These are phyloP conservation scores for Oscheius sp. DNA, from an alignment of 2,888 invertebrate genomes.

Conservation along the genomic window DNA sequence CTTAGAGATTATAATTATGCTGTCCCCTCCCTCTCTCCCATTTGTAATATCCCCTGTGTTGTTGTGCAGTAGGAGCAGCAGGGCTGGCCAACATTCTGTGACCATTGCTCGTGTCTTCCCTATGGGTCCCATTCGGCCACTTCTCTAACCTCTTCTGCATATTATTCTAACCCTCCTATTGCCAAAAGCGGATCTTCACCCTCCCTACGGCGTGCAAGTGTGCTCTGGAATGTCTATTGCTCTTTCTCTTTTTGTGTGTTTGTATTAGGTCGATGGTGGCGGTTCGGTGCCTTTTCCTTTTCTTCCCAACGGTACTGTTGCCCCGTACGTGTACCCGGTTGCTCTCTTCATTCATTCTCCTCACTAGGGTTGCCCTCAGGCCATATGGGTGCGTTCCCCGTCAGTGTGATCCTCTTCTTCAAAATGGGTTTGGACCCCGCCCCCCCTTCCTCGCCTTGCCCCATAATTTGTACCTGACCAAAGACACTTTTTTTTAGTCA, in stretches of 20 bases:
- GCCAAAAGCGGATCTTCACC: conserved; percentile 31
- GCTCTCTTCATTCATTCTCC: conserved; percentile 6
- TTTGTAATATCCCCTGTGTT: conserved; percentile 19
- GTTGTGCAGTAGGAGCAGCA: conserved; percentile 27
- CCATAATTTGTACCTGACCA: conserved; percentile 1
- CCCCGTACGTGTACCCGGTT: conserved; percentile 31
- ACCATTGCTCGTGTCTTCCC: conserved; percentile 17
- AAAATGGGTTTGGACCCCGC: conserved; percentile 22
- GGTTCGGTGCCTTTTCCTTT: conserved; percentile 1
- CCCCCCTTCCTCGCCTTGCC: conserved; percentile 26
- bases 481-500: neutral
- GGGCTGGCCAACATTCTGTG: conserved; percentile 15
- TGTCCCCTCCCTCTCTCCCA: neutral
- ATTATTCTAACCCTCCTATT: conserved; percentile 12
- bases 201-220: conserved; percentile 31
- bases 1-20: conserved; percentile 26
- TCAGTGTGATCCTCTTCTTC: conserved; percentile 16
- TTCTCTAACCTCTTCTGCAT: conserved; percentile 33
- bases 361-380: conserved; percentile 12
- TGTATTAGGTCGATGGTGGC: conserved; percentile 21
- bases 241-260: conserved; percentile 1
- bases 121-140: conserved; percentile 25
- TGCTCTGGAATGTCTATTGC: conserved; percentile 17
- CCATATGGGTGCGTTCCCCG: conserved; percentile 21
- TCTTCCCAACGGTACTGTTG: conserved; percentile 17